Base-by-base conservation (phyloP, 2,797 vertebrate species). In the Gorsachius magnificus region DNA sequence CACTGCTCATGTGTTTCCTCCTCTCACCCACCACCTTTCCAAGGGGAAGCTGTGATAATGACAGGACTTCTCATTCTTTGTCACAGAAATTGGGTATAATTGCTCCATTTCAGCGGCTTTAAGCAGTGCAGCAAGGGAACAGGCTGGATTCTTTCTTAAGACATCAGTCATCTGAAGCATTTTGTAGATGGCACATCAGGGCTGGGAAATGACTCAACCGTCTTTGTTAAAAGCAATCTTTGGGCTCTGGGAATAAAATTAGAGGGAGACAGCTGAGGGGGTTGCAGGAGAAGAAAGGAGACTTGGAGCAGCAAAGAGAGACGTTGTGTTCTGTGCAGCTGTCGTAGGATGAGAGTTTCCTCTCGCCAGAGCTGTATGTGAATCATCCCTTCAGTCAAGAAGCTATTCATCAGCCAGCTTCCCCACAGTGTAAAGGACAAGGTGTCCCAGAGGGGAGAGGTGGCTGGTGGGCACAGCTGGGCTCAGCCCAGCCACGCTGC, bases 171-270 rank as follows among this genome's bases (percentile, higher is more conserved):
- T 89, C 45, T 41, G 86, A 72, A 91, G 68, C 87, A 78, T 78
- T 94, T 94, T 71, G 88, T 95, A 69, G 90, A 87, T 90, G 78
- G 95, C 69, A 81, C 83, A 89, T 95, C 89, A 70, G 60, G 74
- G 71, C 80, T 92, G 93, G 90, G 90, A 95, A 97, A 87, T 97
- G 96, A 96, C 88, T 97, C 97, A 96, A 68, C 80, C 5, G 3
- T 46, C 84, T 91, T 83, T 95, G 93, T 91, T 92, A 89, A 93
- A 95, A 93, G 93, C 91, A 89, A 41, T 92, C 46, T 16, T 54
- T 70, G 10, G 4, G 35, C 56, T 91, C 68, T 84, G 93, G 69
- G 89, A 90, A 87, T 66, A 65, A 89, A 91, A 92, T 63, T 43
- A 81, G 80, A 80, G 92, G 90, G 89, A 79, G 71, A 90, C 69